Base-by-base conservation (phyloP, 1,140 invertebrate species). In the Brachionus sp. region DNA sequence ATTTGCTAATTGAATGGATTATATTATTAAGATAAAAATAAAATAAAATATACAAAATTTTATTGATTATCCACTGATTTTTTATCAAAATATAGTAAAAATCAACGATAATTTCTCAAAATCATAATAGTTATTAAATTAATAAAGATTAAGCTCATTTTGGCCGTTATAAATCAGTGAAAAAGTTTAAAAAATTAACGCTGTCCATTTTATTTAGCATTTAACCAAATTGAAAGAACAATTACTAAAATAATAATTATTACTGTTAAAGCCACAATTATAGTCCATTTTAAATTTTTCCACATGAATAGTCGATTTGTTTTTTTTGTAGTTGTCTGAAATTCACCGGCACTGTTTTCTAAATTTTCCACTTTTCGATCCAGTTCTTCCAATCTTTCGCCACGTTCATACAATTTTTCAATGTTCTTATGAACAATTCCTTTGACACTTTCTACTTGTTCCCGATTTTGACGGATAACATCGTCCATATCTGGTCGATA, bases 261-360 rank as follows among this genome's bases (percentile, higher is more conserved):
- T 33, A 78, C 16, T 10, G 46, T 33, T 19, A 62, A 53, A n/a
- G 33, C 42, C 5, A 78, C 29, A 35, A 78, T 78, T 50, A 78
- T 37, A 35, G 75, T 50, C 75, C 75, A 78, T 10, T 78, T 78
- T 19, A 57, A 78, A 19, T 78, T 78, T 62, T 78, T 78, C 46
- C 75, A 78, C 44, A 57, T 53, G 19, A 35, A 78, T 13, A 78
- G 29, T 57, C 75, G 75, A 57, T 62, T 78, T 6, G 75, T 78
- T 78, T 62, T 53, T 9, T 19, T 33, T 16, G 75, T 50, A 37
- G 75, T 57, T 25, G 29, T 78, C 35, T 78, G 75, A 62, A 78
- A 78, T 16, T 50, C 46, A 23, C 5, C 6, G 7, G 75, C 75
- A 50, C 29, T 62, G n/a, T 29, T 37, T 78, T 53, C 29, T 3